A percentile compares a stretch with the other conserved stretches of the same genome.
phyloP scores from a whole-genome alignment of 2,888 invertebrate genomes.

The Rugalucina vietnamica region DNA sequence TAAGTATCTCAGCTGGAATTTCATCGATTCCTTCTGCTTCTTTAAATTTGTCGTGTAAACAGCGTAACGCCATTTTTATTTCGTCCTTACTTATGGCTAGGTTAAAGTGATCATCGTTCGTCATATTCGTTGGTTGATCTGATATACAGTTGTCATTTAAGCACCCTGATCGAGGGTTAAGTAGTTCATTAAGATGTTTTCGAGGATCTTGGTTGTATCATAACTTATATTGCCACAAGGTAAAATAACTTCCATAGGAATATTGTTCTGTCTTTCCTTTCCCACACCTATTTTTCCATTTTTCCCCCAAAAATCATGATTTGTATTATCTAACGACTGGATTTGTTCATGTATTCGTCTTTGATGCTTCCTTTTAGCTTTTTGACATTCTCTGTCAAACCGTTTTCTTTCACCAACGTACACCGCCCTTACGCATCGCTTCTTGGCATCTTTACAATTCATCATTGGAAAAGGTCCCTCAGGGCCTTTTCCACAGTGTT shows the following conservation, averaged over 20 bases:
- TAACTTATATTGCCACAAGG: background rate
- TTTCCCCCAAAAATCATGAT: no score
- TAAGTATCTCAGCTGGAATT: background rate
- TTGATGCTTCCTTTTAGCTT: background rate
- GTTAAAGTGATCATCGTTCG: background rate
- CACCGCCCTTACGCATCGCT: background rate
- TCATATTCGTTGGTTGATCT: background rate
- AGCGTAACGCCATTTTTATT: background rate
- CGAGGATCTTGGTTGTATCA: background rate
- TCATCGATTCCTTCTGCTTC: background rate
- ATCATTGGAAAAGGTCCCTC: no score
- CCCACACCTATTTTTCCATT: no score
- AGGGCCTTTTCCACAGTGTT: no score
- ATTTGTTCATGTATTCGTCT: background rate
- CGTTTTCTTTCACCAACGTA: background rate
- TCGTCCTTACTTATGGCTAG: background rate
- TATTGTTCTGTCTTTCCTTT: background rate
- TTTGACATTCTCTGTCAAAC: background rate
- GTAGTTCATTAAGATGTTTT: background rate
- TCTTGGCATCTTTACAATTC: background rate
- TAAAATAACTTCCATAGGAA: background rate
- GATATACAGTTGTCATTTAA: background rate
- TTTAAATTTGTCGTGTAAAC: no score
- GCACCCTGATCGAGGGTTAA: background rate
- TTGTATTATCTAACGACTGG: no score